phyloP scores from a whole-genome alignment of 1,140 invertebrate genomes.

The Sitodiplosis mosellana region DNA sequence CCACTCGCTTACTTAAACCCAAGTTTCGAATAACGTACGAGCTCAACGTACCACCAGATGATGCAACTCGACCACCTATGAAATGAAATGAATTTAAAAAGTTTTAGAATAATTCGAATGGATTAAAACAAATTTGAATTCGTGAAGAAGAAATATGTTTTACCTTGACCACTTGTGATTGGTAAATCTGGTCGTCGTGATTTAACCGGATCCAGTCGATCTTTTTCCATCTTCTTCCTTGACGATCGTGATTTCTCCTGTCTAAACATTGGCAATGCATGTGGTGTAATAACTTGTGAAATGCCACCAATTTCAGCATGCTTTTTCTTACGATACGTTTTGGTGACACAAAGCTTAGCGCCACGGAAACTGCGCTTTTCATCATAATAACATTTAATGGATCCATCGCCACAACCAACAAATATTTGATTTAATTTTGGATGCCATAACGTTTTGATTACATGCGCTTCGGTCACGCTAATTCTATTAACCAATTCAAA shows the following conservation, averaged over 20 bases:
- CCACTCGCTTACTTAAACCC: slow-evolving; percentile 79
- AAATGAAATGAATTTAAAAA: no score
- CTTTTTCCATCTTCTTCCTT: slow-evolving; percentile 82
- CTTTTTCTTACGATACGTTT: slow-evolving; percentile 58
- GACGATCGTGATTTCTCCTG: slow-evolving; percentile 80
- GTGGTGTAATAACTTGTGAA: slow-evolving; percentile 93
- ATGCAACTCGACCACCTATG: slow-evolving; percentile 81
- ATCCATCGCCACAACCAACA: slow-evolving; percentile 79
- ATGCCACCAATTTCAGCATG: slow-evolving; percentile 72
- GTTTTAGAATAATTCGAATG: no score
- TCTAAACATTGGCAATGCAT: slow-evolving; percentile 87
- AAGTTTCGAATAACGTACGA: slow-evolving; percentile 94
- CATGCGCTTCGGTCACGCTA: slow-evolving; percentile 55
- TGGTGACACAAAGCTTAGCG: slow-evolving; percentile 76
- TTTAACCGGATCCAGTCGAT: slow-evolving; percentile 78
- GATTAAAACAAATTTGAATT: no score
- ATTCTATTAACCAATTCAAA: slow-evolving; percentile 61
- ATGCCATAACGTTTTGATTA: slow-evolving; percentile 88
- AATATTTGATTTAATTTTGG: slow-evolving; percentile 94
- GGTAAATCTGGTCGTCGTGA: slow-evolving; percentile 88
- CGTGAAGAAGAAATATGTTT: no score
- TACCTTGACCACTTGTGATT: slow-evolving; percentile 57
- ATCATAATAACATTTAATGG: slow-evolving; percentile 82
- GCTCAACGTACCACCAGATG: slow-evolving; percentile 87
- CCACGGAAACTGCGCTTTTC: slow-evolving; percentile 68